Evolutionary conservation across 2,888 invertebrate genomes (phyloP), one percentile per base, ranked within the genome.

Genomic region (Drosophila affinis): DNA sequence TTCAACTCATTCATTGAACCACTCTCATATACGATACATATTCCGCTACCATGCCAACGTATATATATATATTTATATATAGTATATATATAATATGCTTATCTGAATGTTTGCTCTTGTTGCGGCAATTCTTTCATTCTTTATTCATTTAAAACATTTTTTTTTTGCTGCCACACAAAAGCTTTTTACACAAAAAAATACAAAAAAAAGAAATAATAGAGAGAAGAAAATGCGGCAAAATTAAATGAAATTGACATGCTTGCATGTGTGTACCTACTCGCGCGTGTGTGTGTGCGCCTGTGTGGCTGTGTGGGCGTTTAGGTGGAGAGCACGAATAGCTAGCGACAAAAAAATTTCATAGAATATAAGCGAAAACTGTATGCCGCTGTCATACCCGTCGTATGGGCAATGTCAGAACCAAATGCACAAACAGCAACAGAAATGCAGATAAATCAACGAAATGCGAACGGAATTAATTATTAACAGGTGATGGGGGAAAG

Each of bases 181-280:
- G 76, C 57, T 58, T 65, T 62, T 56, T 54, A 54, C 45, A 60
- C 62, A 48, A 57, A 48, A 62, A 18, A 49, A 51, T 2, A 24
- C 53, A 60, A 3, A 58, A 60, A 3, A 21, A 58, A 54, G 51
- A 58, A 34, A 71, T 48, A 78, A 57, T 68, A 65, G 72, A 59
- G 14, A 49, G 65, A 71, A 62, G 62, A 77, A 73, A 79, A 67
- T 62, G 61, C 69, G 59, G 61, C 70, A 64, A 81, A 87, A 79
- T 87, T 79, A 87, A 83, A 76, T 81, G 64, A 85, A 87, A 85
- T 83, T 85, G 76, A 79, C 78, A 70, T 64, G 32, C 57, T 27
- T 53, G 49, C 49, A 45, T 49, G 34, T 29, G 63, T 69, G 49
- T 58, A 3, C 3, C 21, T 21, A 21, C 21, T 29, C 24, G 65